Conservation (phyloP, 1,140 invertebrate species). For the Trachymyrmex cornetzi region DNA sequence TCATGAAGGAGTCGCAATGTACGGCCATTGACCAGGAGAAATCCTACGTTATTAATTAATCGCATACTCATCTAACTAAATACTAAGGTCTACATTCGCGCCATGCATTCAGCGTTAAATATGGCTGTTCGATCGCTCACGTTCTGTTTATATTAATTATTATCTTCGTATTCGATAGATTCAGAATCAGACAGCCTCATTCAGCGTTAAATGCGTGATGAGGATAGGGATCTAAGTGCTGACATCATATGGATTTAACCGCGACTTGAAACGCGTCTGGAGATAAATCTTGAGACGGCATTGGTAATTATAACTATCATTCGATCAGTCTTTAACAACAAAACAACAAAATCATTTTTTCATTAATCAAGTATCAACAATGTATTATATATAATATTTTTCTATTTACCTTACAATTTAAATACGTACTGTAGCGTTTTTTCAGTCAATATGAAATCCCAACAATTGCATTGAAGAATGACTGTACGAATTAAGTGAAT, state of each 20-base stretch:
- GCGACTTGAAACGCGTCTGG: not conserved
- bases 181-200: not conserved
- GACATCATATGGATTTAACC: conserved; percentile 20
- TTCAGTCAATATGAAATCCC: not conserved
- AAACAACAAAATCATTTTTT: conserved; percentile 22
- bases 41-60: conserved; percentile 53
- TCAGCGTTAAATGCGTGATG: conserved; percentile 17
- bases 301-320: conserved; percentile 34
- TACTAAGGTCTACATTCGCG: not conserved
- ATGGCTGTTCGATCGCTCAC: not conserved
- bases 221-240: conserved; percentile 12
- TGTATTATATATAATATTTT: not conserved
- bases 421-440: not conserved
- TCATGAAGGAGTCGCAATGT: not conserved
- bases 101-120: not conserved
- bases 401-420: not conserved
- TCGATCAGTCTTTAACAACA: not conserved
- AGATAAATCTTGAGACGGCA: conserved; percentile 25
- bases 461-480: not conserved
- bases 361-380: conserved; percentile 9
- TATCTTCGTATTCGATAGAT: conserved; percentile 14
- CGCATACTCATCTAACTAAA: conserved; percentile 13
- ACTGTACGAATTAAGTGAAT: not conserved
- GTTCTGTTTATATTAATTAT: conserved; percentile 37
- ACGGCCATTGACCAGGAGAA: conserved; percentile 54